Conservation (phyloP, 2,888 invertebrate species). For the Drosophila vallismaia region DNA sequence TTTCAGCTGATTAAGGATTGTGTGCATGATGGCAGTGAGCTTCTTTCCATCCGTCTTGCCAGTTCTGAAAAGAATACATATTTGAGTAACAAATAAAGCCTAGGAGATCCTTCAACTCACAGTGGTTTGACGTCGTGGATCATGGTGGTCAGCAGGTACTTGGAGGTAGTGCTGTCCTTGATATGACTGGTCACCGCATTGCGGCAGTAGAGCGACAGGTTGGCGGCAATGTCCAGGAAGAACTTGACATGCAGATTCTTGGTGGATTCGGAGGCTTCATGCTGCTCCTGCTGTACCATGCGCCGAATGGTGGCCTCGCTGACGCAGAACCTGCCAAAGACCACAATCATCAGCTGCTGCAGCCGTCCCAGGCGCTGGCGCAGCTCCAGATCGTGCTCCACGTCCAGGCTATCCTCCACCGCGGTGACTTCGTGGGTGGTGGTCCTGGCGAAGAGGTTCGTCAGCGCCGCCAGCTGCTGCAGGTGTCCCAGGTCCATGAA, state of each 20-base stretch:
- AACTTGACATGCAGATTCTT: constrained; percentile 84
- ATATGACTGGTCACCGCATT: constrained; percentile 87
- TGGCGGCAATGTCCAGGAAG: constrained; percentile 88
- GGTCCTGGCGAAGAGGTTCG: constrained; percentile 89
- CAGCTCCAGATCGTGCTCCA: constrained; percentile 50
- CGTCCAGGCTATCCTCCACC: constrained; percentile 19
- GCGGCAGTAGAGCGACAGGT: constrained; percentile 89
- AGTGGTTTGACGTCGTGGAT: constrained; percentile 58
- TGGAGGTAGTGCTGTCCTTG: constrained; percentile 81
- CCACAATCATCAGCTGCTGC: constrained; percentile 89
- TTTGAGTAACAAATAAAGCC: not conserved
- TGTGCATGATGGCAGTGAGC: constrained; percentile 84
- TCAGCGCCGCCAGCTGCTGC: constrained; percentile 90
- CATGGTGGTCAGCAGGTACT: constrained; percentile 61
- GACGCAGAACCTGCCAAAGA: constrained; percentile 89
- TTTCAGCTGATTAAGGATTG: constrained; percentile 86
- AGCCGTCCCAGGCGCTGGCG: constrained; percentile 86
- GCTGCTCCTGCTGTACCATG: constrained; percentile 74
- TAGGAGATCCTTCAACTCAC: constrained; percentile 41
- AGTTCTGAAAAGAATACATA: constrained; percentile 34
- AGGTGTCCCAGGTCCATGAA: constrained; percentile 88
- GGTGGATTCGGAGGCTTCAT: constrained; percentile 57
- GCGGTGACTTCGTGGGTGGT: constrained; percentile 84
- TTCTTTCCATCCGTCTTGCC: constrained; percentile 73
- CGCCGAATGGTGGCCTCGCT: constrained; percentile 82